phyloP scores from a whole-genome alignment of 2,113 vertebrate genomes.

The Syrrhaptes paradoxus region DNA sequence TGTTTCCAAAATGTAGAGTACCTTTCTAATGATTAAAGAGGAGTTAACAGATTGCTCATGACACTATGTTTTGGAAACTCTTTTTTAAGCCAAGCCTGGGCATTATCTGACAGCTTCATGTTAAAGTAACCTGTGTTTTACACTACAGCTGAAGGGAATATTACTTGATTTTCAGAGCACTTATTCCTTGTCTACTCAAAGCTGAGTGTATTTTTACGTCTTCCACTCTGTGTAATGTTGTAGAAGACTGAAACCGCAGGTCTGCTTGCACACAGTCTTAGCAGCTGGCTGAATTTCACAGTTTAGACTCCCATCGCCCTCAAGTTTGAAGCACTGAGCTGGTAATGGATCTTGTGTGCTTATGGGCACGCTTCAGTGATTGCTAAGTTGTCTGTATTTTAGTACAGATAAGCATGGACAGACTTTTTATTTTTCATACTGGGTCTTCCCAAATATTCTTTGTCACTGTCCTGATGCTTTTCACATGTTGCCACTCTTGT shows the following conservation, averaged over 20 bases:
- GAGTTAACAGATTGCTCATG: not conserved
- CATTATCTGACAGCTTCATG: not conserved
- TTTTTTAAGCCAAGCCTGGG: not conserved
- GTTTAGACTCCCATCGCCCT: not conserved
- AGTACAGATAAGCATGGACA: not conserved
- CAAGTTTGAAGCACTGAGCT: not conserved
- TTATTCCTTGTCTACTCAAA: not conserved
- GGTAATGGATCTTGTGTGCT: not conserved
- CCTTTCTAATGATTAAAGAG: not conserved
- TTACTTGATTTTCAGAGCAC: not conserved
- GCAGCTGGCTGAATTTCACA: not conserved
- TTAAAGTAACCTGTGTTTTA: not conserved
- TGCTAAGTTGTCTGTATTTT: not conserved
- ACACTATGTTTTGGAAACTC: not conserved
- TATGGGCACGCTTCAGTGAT: not conserved
- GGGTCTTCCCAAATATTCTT: not conserved
- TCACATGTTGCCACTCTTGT: rapidly evolving
- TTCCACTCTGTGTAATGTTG: not conserved
- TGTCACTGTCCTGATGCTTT: not conserved
- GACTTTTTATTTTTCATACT: not conserved
- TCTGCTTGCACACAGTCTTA: not conserved
- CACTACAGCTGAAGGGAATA: not conserved
- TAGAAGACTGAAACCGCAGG: not conserved
- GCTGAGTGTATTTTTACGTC: not conserved
- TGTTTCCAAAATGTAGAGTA: not conserved